Base-by-base conservation (phyloP, 2,888 invertebrate species). In the Hydrotaea cyrtoneurina region DNA sequence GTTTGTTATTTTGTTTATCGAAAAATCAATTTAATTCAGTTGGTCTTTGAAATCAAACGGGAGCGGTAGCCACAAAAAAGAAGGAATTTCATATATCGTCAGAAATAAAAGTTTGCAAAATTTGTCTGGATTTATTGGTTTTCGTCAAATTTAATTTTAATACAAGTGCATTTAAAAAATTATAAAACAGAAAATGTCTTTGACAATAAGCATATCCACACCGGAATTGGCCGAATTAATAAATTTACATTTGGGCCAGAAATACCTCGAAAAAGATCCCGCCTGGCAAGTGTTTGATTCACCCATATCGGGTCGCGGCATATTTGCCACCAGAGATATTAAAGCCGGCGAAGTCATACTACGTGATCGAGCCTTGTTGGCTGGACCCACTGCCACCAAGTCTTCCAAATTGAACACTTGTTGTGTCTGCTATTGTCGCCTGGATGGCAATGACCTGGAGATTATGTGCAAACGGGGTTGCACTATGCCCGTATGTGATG, bases 271-370 rank as follows among this genome's bases (percentile, higher is more conserved):
- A 3, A n/a, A 77, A 46, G 75, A 88, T 26, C 89, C 91, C 0
- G 85, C 86, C 3, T 96, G 96, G 96, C 93, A 90, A 73, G 93
- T 96, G 59, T 92, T 90, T 69, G 93, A 93, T 83, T 96, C 96
- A 0, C 88, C 92, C n/a, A 89, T 95, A 2, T 94, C 95, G 69
- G 96, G 96, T 5, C 94, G 96, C 43, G 96, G 96, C 8, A 89
- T 97, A 7, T 94, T 96, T 87, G 95, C 96, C 1, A 93, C 92
- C 0, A 93, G 94, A 82, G 94, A 95, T 88, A 95, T 96, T 50
- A 89, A 92, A 73, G 89, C 93, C 8, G 96, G 96, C 39, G 96
- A 96, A 91, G 91, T 95, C 55, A 94, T 97, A 43, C 96, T 95
- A 88, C 93, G 94, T 8, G 97, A 97, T 90, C 93, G 92, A 77